Base-by-base conservation (phyloP, 2,888 invertebrate species). In the Hesperia comma region DNA sequence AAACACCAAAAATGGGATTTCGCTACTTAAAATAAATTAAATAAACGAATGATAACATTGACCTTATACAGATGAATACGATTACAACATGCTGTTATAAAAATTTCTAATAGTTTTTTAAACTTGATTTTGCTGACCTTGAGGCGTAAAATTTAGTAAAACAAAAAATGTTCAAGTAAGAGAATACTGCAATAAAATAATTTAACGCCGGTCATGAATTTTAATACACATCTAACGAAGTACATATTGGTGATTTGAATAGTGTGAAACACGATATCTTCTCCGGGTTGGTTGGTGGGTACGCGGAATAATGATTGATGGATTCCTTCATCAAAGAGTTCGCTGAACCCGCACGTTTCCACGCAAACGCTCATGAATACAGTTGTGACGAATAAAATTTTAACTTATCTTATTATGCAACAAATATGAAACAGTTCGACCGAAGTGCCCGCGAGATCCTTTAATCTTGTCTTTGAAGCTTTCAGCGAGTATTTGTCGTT, bases 271-370 rank as follows among this genome's bases (percentile, higher is more conserved):
- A 80, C 77, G 85, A 90, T 88, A 86, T 83, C 74, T 80, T 79
- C 82, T 70, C 79, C 76, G 75, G 78, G 51, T 21, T n/a, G n/a
- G n/a, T n/a, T 51, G 51, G 57, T 49, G 63, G 62, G 75, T 80
- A 79, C 74, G 78, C 80, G 68, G 75, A 79, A 81, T 82, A 80
- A 84, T 88, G 90, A 90, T 90, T 90, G 88, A 90, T 89, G 87
- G 58, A 88, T 87, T 83, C 86, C 86, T 89, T 88, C 89, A 90
- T 90, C 88, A 90, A 82, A 79, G 73, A 78, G 86, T 87, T 90
- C 88, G 77, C 74, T 79, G 84, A 88, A 85, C 87, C 74, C 67
- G 64, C 74, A 72, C 77, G 75, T 74, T 74, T 69, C 76, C 70
- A 72, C 68, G 70, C 68, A 76, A 76, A 79, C 82, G 81, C 83